Evolutionary conservation across 2,113 vertebrate genomes (phyloP).

Genomic region (Tupaia tana): DNA sequence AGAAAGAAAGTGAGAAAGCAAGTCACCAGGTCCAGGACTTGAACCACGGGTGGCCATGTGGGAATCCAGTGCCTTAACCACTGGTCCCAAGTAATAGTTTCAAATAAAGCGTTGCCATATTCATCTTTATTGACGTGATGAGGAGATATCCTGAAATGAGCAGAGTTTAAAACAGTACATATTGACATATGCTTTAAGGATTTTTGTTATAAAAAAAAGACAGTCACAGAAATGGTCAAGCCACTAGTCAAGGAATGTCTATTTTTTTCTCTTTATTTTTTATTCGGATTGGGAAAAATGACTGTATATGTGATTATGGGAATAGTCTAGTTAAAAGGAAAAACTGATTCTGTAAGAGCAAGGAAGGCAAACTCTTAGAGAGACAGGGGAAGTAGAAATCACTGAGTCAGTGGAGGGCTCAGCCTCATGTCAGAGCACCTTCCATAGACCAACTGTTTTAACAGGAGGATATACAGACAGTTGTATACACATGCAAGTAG

Average conservation of each 20-base stretch:
- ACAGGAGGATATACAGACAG: not conserved
- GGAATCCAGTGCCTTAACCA: too few relatives aligned
- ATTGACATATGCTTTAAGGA: not conserved
- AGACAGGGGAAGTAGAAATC: not conserved
- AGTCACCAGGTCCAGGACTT: too few relatives aligned
- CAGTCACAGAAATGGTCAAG: not conserved
- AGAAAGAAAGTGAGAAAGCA: too few relatives aligned
- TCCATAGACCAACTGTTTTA: not conserved
- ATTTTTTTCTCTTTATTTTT: not conserved
- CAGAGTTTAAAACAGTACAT: not conserved
- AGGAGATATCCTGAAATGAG: not conserved
- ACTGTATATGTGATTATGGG: not conserved
- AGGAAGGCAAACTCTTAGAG: not conserved
- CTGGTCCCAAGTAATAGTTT: too few relatives aligned
- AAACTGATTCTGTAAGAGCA: not conserved
- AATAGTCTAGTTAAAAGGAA: not conserved
- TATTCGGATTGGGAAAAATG: not conserved
- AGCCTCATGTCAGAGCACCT: not conserved
- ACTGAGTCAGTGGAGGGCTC: not conserved
- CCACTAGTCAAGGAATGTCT: not conserved
- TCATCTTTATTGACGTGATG: not conserved
- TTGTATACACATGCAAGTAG: not conserved
- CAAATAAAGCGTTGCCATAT: not conserved
- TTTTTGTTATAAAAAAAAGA: not conserved
- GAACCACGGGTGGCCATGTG: too few relatives aligned